Percentiles rank a stretch among this genome's conserved stretches.
Evolutionary conservation across 2,113 vertebrate species (phyloP).

Genomic region (Trogon surrucura): DNA sequence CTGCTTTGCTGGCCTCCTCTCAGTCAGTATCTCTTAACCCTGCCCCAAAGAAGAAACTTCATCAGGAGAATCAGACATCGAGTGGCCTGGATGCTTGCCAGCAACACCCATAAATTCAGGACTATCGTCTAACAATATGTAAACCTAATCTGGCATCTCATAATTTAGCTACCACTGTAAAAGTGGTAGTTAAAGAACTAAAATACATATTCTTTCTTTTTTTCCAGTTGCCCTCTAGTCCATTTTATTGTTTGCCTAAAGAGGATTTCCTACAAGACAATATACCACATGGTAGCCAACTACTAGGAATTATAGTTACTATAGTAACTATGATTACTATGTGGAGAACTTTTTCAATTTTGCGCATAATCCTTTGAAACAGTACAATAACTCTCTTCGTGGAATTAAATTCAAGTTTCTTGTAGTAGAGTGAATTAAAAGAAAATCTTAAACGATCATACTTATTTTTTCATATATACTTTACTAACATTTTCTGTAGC

Average conservation of each 20-base stretch:
- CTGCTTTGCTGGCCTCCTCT: not conserved
- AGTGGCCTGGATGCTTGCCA: not conserved
- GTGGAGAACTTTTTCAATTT: not conserved
- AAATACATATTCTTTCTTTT: not conserved
- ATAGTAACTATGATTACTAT: not conserved
- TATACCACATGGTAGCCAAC: not conserved
- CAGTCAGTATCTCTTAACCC: not conserved
- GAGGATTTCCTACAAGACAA: slow-evolving; percentile 4
- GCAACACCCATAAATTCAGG: not conserved
- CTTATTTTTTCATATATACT: not conserved
- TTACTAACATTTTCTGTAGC: not conserved
- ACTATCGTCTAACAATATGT: not conserved
- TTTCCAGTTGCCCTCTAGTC: not conserved
- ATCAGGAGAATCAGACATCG: not conserved
- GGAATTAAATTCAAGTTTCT: not conserved
- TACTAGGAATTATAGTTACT: not conserved
- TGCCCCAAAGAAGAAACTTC: not conserved
- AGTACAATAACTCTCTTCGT: not conserved
- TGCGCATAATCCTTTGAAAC: not conserved
- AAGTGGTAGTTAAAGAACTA: not conserved
- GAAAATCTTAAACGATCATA: not conserved
- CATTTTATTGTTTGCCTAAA: slow-evolving; percentile 19
- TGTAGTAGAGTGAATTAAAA: not conserved
- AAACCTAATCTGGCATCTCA: slow-evolving; percentile 14
- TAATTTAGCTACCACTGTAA: not conserved